phyloP scores from a whole-genome alignment of 1,140 invertebrate species.

The Lepidurus couesii region DNA sequence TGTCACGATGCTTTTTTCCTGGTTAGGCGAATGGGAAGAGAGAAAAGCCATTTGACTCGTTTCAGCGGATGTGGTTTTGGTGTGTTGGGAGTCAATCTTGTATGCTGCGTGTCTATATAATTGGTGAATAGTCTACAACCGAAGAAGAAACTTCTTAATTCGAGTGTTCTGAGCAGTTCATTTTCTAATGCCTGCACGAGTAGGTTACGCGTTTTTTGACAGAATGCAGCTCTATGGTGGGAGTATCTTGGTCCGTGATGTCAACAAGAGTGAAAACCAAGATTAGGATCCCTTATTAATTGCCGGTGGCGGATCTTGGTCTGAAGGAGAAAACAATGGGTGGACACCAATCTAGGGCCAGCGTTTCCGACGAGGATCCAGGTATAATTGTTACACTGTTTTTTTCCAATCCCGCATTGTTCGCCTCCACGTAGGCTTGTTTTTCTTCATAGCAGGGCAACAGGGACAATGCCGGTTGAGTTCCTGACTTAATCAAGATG shows the following conservation, averaged over 20 bases:
- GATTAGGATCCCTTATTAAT: not conserved
- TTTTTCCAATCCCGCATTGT: not conserved
- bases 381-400: conserved; percentile 1
- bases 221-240: not conserved
- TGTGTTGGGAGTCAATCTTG: not conserved
- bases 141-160: not conserved
- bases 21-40: not conserved
- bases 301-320: not conserved
- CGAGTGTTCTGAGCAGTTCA: not conserved
- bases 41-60: not conserved
- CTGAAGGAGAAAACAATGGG: not conserved
- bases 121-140: not conserved
- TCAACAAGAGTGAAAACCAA: not conserved
- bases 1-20: not conserved
- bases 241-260: not conserved
- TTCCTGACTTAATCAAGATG: not conserved
- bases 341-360: not conserved
- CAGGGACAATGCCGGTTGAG: not conserved
- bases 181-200: not conserved
- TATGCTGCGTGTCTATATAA: not conserved
- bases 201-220: not conserved
- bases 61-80: not conserved
- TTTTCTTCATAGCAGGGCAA: not conserved
- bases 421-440: not conserved
- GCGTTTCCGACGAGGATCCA: not conserved